Evolutionary conservation across 2,888 invertebrate genomes (phyloP).

Genomic region (Actias luna): DNA sequence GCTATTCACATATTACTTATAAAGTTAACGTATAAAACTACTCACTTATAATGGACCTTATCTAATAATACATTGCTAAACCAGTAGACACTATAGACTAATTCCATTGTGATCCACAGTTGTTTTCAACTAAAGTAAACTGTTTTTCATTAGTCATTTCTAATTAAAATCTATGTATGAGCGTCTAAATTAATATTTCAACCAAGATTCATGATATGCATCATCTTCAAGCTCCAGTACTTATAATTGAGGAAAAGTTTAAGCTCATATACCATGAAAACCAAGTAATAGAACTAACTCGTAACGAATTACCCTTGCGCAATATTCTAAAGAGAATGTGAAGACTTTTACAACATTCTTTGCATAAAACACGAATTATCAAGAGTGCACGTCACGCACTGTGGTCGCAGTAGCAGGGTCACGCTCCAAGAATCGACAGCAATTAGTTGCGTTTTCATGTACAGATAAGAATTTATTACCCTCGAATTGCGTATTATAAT

Average conservation of each 20-base stretch:
- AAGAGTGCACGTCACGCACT: slow-evolving; percentile 24
- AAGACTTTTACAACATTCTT: slow-evolving; percentile 18
- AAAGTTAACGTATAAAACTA: not conserved
- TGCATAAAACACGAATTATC: slow-evolving; percentile 15
- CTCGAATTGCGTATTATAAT: slow-evolving; percentile 1
- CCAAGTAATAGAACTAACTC: not conserved
- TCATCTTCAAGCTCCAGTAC: not conserved
- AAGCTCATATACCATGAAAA: not conserved
- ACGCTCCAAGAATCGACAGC: slow-evolving; percentile 26
- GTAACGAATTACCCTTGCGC: slow-evolving; percentile 2
- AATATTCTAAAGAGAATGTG: slow-evolving; percentile 9
- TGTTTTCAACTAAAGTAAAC: too few relatives aligned
- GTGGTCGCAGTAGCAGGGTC: slow-evolving; percentile 25
- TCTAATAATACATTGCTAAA: not conserved
- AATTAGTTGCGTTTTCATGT: slow-evolving; percentile 21
- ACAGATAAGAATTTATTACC: slow-evolving; percentile 16
- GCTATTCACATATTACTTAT: not conserved
- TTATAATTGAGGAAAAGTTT: not conserved
- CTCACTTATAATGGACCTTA: not conserved
- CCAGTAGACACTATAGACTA: not conserved
- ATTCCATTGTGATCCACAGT: too few relatives aligned
- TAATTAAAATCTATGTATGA: too few relatives aligned
- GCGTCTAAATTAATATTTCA: not conserved
- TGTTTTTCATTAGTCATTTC: too few relatives aligned
- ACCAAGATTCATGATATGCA: not conserved